Evolutionary conservation across 2,797 vertebrate genomes (phyloP), one percentile per base, ranked within the genome.

Genomic region (Poeciliopsis infans): DNA sequence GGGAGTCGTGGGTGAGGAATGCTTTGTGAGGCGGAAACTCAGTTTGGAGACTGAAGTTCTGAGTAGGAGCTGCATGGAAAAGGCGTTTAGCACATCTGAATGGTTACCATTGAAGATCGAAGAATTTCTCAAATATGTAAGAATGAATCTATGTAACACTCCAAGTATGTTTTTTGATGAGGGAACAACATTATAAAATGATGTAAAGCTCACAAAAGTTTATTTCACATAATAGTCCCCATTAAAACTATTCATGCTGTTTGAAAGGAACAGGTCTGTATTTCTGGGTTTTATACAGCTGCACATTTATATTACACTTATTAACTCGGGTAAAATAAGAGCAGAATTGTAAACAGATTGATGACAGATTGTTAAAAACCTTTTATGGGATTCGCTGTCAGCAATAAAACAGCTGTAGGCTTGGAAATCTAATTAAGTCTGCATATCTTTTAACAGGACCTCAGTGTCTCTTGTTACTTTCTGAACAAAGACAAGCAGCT

Each of bases 391-490:
- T 39, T 12, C 5, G 18, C 18, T 73, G 72, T 73, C 47, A 39
- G 20, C 72, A 53, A 51, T 73, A 53, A 73, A 73, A 73, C 72
- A 53, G 47, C 31, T 53, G 31, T 53, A 5, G 31, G 33, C 23
- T 53, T 33, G 33, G 72, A 36, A 53, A 73, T 39, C 31, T 15
- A 12, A 53, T 53, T n/a, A 39, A n/a, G 8, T 53, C 23, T 33
- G 47, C 28, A 72, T 49, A 20, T 72, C 15, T 72, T 73, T 53
- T 25, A 73, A 73, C 72, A 73, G 47, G 49, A 39, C 47, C 20
- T 23, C 28, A 36, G 46, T 0, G 20, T 51, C 31, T 39, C 39
- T 43, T 69, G 47, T 51, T 73, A 36, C 10, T 25, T 39, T 53
- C 72, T 7, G 20, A 25, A 53, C 46, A 25, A 39, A 53, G 28